A percentile compares a stretch with the other conserved stretches of the same genome.
These are phyloP conservation scores for Scaptomyza cyrtandrae DNA, from an alignment of 2,888 invertebrate genomes.

Conservation along the genomic window DNA sequence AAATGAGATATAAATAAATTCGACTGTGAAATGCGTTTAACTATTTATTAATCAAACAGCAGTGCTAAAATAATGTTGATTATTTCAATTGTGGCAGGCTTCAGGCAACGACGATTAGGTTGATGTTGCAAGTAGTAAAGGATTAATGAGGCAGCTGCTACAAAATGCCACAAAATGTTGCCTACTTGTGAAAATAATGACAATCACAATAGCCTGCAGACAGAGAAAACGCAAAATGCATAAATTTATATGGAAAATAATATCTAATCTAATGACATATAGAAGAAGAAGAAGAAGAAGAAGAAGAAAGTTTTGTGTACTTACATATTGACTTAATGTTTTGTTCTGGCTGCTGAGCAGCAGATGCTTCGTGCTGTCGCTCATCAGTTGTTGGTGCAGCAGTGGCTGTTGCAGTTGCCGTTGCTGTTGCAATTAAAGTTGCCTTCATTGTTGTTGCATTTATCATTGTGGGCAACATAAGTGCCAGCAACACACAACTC, in stretches of 20 bases:
- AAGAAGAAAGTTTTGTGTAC: conserved; percentile 27
- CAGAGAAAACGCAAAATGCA: conserved; percentile 32
- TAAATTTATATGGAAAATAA: neutral
- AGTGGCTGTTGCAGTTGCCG: conserved; percentile 29
- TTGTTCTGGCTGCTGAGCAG: conserved; percentile 34
- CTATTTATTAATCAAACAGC: conserved; percentile 36
- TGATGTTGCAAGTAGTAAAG: conserved; percentile 22
- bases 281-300: neutral
- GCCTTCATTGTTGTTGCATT: conserved; percentile 56
- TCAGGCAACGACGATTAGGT: conserved; percentile 3
- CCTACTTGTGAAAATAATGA: conserved; percentile 36
- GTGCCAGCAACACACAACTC: conserved; percentile 14
- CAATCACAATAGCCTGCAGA: conserved; percentile 14
- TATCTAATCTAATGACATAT: neutral
- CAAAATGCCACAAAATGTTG: conserved; percentile 37
- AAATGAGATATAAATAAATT: neutral
- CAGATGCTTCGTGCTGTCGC: conserved; percentile 34
- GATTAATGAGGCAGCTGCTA: conserved; percentile 47
- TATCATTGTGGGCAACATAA: conserved; percentile 44
- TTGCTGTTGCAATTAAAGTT: conserved; percentile 50
- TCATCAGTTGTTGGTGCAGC: conserved; percentile 33
- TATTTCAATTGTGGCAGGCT: conserved; percentile 36
- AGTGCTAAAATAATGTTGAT: conserved; percentile 38
- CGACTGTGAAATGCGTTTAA: neutral
- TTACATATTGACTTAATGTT: conserved; percentile 69